Conservation (phyloP, 2,113 vertebrate species). For the Neogobius melanostomus region DNA sequence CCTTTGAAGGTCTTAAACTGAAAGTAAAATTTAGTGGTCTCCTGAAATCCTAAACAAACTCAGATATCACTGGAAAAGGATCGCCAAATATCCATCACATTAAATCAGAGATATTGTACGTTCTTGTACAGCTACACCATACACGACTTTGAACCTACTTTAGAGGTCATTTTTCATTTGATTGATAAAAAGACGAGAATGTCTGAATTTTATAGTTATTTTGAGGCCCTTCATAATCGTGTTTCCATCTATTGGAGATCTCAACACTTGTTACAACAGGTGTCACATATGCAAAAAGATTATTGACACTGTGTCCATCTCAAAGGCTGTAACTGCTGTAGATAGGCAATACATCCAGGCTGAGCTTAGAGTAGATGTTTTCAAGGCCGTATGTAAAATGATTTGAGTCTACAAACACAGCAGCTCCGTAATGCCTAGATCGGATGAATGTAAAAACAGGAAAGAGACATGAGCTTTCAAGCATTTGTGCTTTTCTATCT, state of each 20-base stretch:
- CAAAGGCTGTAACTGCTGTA: constrained; percentile 26
- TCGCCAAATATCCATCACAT: constrained; percentile 47
- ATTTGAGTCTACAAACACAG: constrained; percentile 39
- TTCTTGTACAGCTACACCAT: constrained; percentile 60
- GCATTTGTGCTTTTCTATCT: constrained; percentile 42
- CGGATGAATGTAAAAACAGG: constrained; percentile 64
- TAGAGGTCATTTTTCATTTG: constrained; percentile 14
- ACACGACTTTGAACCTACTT: constrained; percentile 18
- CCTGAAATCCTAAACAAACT: constrained; percentile 22
- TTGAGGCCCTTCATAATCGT: constrained; percentile 30
- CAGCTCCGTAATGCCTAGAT: constrained; percentile 47
- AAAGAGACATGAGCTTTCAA: constrained; percentile 36
- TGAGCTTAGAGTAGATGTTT: constrained; percentile 32
- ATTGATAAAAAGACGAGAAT: constrained; percentile 11
- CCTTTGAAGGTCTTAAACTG: constrained; percentile 15
- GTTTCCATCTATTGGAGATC: constrained; percentile 31
- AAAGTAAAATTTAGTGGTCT: constrained; percentile 17
- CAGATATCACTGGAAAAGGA: constrained; percentile 20
- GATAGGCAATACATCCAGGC: constrained; percentile 16
- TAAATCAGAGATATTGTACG: constrained; percentile 58
- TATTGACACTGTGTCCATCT: constrained; percentile 55
- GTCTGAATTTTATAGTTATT: constrained; percentile 1
- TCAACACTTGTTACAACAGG: constrained; percentile 45
- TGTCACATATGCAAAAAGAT: constrained; percentile 69
- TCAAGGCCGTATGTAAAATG: constrained; percentile 17